These are phyloP conservation scores for Drosophila vallismaia DNA, from an alignment of 2,888 invertebrate genomes.

Conservation along the genomic window DNA sequence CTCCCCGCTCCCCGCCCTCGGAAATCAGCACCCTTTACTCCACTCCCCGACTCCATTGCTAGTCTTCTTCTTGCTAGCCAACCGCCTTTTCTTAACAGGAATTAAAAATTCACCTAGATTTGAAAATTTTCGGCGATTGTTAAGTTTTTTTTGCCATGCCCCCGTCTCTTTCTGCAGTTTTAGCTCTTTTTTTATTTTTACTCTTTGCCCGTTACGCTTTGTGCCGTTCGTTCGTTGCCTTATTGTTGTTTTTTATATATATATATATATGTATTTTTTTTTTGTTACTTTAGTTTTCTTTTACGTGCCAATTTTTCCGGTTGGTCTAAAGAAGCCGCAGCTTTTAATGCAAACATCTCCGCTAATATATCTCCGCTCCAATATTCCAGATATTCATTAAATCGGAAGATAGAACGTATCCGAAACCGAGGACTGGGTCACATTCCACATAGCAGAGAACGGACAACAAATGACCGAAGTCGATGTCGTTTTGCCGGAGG, in stretches of 20 bases:
- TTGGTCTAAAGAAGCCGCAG: conserved; percentile 33
- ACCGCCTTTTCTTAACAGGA: conserved; percentile 28
- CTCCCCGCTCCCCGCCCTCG: conserved; percentile 8
- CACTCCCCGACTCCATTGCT: conserved; percentile 8
- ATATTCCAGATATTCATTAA: conserved; percentile 42
- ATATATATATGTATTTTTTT: conserved; percentile 44
- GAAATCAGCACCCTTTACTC: conserved; percentile 10
- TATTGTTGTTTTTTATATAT: neutral
- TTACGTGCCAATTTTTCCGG: conserved; percentile 69
- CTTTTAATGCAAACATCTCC: conserved; percentile 18
- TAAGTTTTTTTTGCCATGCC: conserved; percentile 48
- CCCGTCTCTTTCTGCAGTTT: conserved; percentile 32
- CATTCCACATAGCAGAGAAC: conserved; percentile 55
- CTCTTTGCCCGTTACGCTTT: conserved; percentile 50
- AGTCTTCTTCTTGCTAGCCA: neutral
- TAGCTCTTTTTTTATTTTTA: conserved; percentile 51
- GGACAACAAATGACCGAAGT: conserved; percentile 80
- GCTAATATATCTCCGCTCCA: conserved; percentile 1
- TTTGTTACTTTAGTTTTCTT: conserved; percentile 61
- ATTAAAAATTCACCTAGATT: conserved; percentile 68
- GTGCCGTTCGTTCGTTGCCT: conserved; percentile 55
- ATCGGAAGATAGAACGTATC: conserved; percentile 29
- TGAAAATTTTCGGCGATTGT: conserved; percentile 49
- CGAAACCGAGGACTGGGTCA: conserved; percentile 31
- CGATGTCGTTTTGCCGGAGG: conserved; percentile 81